A percentile compares a stretch with the other conserved stretches of the same genome.
These are phyloP conservation scores for Chymomyza procnemis DNA, from an alignment of 2,888 invertebrate genomes.

Conservation along the genomic window DNA sequence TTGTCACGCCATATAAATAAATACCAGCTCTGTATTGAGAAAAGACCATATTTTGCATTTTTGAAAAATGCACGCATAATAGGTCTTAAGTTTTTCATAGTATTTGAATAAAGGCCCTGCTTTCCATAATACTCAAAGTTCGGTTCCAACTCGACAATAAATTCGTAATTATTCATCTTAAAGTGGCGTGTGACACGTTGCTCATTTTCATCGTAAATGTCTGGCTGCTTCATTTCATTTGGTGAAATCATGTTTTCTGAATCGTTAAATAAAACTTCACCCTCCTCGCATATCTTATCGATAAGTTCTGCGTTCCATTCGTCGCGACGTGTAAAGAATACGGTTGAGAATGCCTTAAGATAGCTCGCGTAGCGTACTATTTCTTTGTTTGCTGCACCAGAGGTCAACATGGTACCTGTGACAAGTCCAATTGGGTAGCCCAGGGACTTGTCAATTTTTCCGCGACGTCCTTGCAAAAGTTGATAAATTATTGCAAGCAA, in stretches of 20 bases:
- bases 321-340: slow-evolving; percentile 66
- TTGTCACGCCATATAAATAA: slow-evolving; percentile 71
- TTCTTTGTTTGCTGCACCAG: slow-evolving; percentile 34
- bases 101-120: slow-evolving; percentile 12
- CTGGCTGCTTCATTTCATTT: slow-evolving; percentile 29
- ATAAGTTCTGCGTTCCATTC: slow-evolving; percentile 67
- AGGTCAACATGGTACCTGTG: slow-evolving; percentile 36
- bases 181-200: slow-evolving; percentile 63
- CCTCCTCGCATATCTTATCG: slow-evolving; percentile 70
- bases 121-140: slow-evolving; percentile 46
- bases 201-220: slow-evolving; percentile 66
- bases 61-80: slow-evolving; percentile 58
- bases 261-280: slow-evolving; percentile 56
- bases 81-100: slow-evolving; percentile 41
- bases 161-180: slow-evolving; percentile 61
- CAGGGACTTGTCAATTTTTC: slow-evolving; percentile 38
- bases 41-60: slow-evolving; percentile 53
- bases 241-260: slow-evolving; percentile 44
- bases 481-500: neutral
- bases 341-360: slow-evolving; percentile 70
- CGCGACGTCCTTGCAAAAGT: slow-evolving; percentile 17
- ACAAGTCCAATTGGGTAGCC: slow-evolving; percentile 65
- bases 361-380: slow-evolving; percentile 62
- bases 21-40: slow-evolving; percentile 63
- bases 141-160: slow-evolving; percentile 64